Percentiles rank a stretch among this genome's conserved stretches.
Conservation (phyloP, 1,140 invertebrate species). For the Macrobrachium nipponense region DNA sequence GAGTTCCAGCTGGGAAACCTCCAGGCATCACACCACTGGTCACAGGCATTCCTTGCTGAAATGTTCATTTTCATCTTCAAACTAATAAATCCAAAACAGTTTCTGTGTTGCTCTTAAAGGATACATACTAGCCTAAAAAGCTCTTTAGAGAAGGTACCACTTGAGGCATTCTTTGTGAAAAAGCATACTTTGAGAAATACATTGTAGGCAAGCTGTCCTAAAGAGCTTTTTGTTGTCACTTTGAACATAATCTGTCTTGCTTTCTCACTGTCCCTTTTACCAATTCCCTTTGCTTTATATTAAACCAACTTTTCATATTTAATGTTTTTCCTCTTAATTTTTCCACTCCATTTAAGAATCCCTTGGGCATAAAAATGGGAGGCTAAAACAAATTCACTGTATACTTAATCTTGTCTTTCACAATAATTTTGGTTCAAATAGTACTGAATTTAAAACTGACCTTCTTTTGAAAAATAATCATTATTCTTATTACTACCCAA, state of each 20-base stretch:
- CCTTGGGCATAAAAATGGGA: too few species aligned
- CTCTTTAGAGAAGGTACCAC: background rate
- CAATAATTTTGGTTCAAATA: too few species aligned
- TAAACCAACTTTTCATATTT: too few species aligned
- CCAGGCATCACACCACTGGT: slow-evolving; percentile 28
- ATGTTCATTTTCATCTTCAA: background rate
- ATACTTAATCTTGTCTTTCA: too few species aligned
- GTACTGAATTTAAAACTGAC: too few species aligned
- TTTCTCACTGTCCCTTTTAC: background rate
- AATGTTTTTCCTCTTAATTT: too few species aligned
- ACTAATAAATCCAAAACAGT: background rate
- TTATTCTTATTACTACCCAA: too few species aligned
- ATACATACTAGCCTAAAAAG: background rate
- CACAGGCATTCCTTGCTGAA: slow-evolving; percentile 44
- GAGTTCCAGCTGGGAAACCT: slow-evolving; percentile 34
- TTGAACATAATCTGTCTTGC: background rate
- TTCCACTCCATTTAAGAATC: too few species aligned
- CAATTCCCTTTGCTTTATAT: too few species aligned
- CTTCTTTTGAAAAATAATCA: too few species aligned
- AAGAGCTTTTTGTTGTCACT: background rate
- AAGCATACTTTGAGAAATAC: background rate
- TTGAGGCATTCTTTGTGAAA: background rate
- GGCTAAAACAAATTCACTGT: too few species aligned
- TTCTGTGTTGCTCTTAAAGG: background rate
- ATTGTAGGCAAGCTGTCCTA: background rate